Evolutionary conservation across 2,797 vertebrate species (phyloP).

Genomic region (Pipistrellus kuhlii): DNA sequence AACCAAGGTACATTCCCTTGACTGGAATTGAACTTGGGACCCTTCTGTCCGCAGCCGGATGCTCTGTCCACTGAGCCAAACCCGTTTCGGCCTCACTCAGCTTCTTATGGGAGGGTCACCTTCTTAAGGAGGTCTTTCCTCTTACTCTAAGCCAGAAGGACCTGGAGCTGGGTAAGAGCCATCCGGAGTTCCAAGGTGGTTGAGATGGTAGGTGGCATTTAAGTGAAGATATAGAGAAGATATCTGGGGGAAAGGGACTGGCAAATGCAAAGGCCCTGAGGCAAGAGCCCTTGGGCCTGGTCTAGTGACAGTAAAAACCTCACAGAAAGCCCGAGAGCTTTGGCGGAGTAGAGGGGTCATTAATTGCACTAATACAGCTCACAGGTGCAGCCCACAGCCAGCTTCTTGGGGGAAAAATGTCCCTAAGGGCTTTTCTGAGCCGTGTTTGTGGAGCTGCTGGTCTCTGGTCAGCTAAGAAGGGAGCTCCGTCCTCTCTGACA

Average conservation of each 20-base stretch:
- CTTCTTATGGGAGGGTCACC: neutral
- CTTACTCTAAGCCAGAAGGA: neutral
- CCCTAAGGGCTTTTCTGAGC: neutral
- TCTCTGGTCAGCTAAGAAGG: neutral
- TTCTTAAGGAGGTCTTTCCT: neutral
- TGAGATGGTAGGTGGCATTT: neutral
- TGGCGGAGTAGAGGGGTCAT: neutral
- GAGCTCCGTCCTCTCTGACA: too few relatives aligned
- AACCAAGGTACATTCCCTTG: too few relatives aligned
- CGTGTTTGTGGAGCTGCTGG: neutral
- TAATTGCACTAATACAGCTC: neutral
- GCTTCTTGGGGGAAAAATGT: neutral
- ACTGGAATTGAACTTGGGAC: too few relatives aligned
- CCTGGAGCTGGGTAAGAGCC: neutral
- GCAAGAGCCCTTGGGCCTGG: neutral
- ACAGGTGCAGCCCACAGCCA: fast-evolving
- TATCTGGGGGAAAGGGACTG: neutral
- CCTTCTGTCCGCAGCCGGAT: too few relatives aligned
- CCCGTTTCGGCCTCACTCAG: neutral
- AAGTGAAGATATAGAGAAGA: neutral
- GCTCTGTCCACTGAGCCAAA: too few relatives aligned
- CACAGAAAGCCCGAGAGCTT: neutral
- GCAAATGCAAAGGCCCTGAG: neutral
- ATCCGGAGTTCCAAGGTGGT: neutral
- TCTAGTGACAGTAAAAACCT: neutral